These are phyloP conservation scores for Bombylius major DNA, from an alignment of 2,888 invertebrate genomes.

Conservation along the genomic window DNA sequence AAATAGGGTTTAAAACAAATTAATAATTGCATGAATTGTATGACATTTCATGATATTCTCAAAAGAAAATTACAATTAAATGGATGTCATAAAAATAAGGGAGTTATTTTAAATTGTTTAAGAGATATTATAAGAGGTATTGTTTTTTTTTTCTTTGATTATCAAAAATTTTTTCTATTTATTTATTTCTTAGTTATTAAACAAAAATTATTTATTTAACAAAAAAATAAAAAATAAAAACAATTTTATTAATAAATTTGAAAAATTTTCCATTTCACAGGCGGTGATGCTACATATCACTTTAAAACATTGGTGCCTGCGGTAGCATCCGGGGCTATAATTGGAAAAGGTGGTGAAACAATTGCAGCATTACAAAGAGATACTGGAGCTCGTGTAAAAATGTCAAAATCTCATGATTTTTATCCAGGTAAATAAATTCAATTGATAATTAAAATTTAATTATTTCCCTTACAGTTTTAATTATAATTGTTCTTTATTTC, in stretches of 20 bases:
- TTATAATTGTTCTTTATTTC: background rate
- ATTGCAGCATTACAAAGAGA: slow-evolving; percentile 97
- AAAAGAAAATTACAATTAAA: background rate
- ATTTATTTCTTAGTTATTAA: too few species aligned
- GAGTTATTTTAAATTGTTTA: background rate
- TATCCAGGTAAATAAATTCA: slow-evolving; percentile 72
- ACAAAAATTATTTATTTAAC: too few species aligned
- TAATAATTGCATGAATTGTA: background rate
- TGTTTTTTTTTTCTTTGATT: too few species aligned
- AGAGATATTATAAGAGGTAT: background rate
- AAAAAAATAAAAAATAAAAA: background rate
- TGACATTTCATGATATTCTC: background rate
- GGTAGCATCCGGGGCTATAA: slow-evolving; percentile 96
- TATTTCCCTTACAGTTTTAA: background rate
- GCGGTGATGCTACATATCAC: slow-evolving; percentile 81
- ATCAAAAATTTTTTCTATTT: too few species aligned
- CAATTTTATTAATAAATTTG: background rate
- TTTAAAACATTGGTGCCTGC: slow-evolving; percentile 95
- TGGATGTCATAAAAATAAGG: background rate
- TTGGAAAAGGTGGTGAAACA: slow-evolving; percentile 98
- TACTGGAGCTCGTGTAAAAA: slow-evolving; percentile 93
- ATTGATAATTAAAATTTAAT: background rate
- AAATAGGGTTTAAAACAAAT: background rate
- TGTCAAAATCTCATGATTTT: slow-evolving; percentile 98
- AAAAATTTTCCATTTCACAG: slow-evolving; percentile 18